Percentiles rank a stretch among this genome's conserved stretches.
Evolutionary conservation across 2,888 invertebrate genomes (phyloP).

Genomic region (Clivina fossor): DNA sequence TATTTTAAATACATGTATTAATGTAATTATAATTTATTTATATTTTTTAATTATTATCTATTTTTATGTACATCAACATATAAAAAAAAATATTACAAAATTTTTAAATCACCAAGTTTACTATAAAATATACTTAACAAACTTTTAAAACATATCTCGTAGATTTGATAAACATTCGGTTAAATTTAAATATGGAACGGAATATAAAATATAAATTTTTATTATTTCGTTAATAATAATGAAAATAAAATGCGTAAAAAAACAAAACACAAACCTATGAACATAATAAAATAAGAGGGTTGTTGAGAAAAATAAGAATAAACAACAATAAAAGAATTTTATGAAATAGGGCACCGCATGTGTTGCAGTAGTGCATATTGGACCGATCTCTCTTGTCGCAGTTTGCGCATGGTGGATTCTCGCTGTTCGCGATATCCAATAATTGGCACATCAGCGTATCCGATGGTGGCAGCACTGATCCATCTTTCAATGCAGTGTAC

Average conservation of each 20-base stretch:
- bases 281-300: constrained; percentile 21
- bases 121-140: no score
- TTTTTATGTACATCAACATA: no score
- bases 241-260: constrained; percentile 26
- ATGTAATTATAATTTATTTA: no score
- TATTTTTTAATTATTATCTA: no score
- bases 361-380: constrained; percentile 78
- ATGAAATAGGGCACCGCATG: constrained; percentile 61
- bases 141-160: no score
- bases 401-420: constrained; percentile 74
- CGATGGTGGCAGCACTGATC: constrained; percentile 60
- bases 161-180: no score
- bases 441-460: constrained; percentile 70
- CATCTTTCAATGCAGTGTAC: constrained; percentile 64
- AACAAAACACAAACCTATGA: constrained; percentile 37
- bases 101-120: no score
- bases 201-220: no score
- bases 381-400: constrained; percentile 70
- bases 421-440: constrained; percentile 69
- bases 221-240: no score
- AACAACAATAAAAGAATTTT: constrained; percentile 35
- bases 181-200: no score
- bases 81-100: no score
- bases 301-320: constrained; percentile 26
- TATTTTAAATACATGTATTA: no score